Conservation (phyloP, 2,888 invertebrate genomes). For the Rugalucina vietnamica region DNA sequence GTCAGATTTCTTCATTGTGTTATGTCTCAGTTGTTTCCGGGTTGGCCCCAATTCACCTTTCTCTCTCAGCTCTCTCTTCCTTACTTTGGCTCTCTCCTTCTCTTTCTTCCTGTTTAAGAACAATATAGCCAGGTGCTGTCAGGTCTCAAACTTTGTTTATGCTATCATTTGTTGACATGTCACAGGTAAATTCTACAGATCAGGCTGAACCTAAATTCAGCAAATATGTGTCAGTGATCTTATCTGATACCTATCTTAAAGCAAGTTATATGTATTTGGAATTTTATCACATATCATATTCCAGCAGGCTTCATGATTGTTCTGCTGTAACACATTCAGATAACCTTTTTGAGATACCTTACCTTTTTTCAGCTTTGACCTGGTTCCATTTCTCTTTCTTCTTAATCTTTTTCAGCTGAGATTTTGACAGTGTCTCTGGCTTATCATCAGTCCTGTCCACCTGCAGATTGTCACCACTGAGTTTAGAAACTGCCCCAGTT, state of each 20-base stretch:
- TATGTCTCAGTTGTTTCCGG: conserved; percentile 91
- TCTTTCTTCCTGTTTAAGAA: conserved; percentile 86
- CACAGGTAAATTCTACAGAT: no score
- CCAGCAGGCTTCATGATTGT: background rate
- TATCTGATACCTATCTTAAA: no score
- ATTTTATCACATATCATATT: no score
- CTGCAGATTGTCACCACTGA: no score
- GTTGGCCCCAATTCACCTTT: conserved; percentile 87
- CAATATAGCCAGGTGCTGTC: no score
- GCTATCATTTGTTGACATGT: no score
- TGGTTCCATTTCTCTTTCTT: conserved; percentile 87
- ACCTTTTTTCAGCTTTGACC: conserved; percentile 74
- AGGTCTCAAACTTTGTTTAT: no score
- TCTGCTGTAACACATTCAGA: background rate
- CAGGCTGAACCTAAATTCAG: no score
- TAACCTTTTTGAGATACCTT: background rate
- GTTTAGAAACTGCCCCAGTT: no score
- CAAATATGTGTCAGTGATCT: no score
- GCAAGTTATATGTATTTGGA: no score
- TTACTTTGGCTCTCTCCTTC: conserved; percentile 89
- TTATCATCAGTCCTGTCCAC: no score
- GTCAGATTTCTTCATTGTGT: conserved; percentile 86
- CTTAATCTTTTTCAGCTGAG: conserved; percentile 88
- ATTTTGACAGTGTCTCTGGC: conserved; percentile 86
- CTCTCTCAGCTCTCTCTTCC: conserved; percentile 88